Base-by-base conservation (phyloP, 1,140 invertebrate species). In the Lanistes nyassanus region DNA sequence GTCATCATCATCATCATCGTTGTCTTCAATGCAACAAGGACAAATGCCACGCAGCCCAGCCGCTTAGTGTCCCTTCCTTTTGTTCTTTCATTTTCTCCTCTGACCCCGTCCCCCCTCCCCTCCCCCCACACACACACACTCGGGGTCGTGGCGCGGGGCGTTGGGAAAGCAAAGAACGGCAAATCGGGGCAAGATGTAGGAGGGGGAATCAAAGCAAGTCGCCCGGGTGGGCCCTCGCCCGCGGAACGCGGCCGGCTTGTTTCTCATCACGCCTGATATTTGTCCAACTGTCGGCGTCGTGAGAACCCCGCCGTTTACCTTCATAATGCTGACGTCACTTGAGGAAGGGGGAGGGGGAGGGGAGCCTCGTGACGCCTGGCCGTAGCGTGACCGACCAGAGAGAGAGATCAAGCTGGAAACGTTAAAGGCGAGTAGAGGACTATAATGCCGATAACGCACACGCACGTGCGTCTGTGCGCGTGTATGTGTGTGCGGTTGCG, bases 251-350 rank as follows among this genome's bases (percentile, higher is more conserved):
- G 29, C 13, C 2, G 51, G 51, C 29, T 70, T 70, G 68, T 37
- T 70, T 70, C 68, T 70, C 26, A 70, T 70, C 51, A 70, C 47
- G 47, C 37, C 29, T 70, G 68, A 70, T 70, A 70, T 70, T 70
- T 70, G 68, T 70, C 68, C 51, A 58, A 70, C 68, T 55, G 42
- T 47, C 37, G 42, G 11, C 34, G n/a, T 9, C 34, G 36, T 39
- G 37, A 68, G 66, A 68, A n/a, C 29, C 64, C 31, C 11, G 29
- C 36, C 6, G 23, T 36, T 23, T 66, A 23, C 56, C 64, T 37
- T 37, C 64, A 66, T 66, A 36, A 36, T 34, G 36, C 64, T 36
- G 64, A 66, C 11, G 36, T 31, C 29, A 66, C 29, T 7, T n/a
- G 19, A 47, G 19, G 42, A 47, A 47, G 19, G 42, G 42, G 2